These are phyloP conservation scores for Drosophila cognata DNA, from an alignment of 2,888 invertebrate species.

Conservation along the genomic window DNA sequence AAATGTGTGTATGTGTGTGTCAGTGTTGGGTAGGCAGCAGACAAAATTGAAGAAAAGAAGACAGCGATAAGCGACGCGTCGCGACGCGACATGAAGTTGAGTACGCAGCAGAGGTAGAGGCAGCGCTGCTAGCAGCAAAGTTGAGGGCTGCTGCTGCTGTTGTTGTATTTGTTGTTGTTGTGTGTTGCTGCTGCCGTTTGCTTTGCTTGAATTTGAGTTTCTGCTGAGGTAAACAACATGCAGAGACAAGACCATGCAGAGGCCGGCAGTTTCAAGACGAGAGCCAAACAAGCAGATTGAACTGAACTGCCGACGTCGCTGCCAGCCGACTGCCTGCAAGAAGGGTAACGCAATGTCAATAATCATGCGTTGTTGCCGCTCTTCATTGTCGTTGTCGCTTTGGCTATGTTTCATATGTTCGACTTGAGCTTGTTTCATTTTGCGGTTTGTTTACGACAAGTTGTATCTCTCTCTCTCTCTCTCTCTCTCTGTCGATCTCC, in stretches of 20 bases:
- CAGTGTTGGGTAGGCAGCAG: conserved; percentile 60
- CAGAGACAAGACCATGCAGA: conserved; percentile 10
- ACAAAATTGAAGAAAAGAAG: conserved; percentile 71
- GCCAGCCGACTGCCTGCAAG: conserved; percentile 47
- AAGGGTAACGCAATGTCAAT: conserved; percentile 77
- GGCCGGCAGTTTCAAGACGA: conserved; percentile 69
- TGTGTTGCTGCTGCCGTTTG: conserved; percentile 51
- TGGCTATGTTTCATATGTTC: conserved; percentile 60
- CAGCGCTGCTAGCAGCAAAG: conserved; percentile 40
- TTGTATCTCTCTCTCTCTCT: conserved; percentile 50
- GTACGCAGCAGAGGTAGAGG: conserved; percentile 36
- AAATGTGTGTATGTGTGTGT: conserved; percentile 38
- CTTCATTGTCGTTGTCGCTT: conserved; percentile 60
- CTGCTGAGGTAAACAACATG: conserved; percentile 73
- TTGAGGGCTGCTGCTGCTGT: conserved; percentile 52
- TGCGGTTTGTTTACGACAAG: conserved; percentile 71
- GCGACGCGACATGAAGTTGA: conserved; percentile 52
- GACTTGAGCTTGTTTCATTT: conserved; percentile 72
- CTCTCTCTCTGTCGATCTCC: conserved; percentile 25
- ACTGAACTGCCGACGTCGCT: conserved; percentile 38
- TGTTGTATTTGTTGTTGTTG: conserved; percentile 26
- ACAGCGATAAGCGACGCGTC: conserved; percentile 50
- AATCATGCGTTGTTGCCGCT: conserved; percentile 75
- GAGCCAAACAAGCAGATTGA: conserved; percentile 65
- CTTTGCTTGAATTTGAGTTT: conserved; percentile 72